Evolutionary conservation across 1,140 invertebrate species (phyloP).

Genomic region (Dolichoris vasculosae): DNA sequence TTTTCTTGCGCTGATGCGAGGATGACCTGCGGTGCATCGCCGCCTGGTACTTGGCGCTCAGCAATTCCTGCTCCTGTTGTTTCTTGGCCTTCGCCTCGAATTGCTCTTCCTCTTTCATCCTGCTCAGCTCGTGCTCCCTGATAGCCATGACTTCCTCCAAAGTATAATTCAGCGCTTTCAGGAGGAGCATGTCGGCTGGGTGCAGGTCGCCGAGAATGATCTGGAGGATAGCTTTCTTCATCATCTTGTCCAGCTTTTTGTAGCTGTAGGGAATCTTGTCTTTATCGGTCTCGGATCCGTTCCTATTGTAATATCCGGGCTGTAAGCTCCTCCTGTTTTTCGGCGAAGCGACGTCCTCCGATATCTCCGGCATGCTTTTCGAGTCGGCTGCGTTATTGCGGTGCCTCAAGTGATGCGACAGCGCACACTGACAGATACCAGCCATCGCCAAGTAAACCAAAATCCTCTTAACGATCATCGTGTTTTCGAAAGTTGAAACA

Average conservation of each 20-base stretch:
- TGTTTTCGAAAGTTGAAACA: not conserved
- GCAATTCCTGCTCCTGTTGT: slow-evolving; percentile 38
- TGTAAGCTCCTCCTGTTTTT: slow-evolving; percentile 30
- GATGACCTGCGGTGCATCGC: slow-evolving; percentile 37
- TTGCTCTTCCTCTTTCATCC: slow-evolving; percentile 59
- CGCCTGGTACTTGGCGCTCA: slow-evolving; percentile 24
- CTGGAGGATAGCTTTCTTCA: slow-evolving; percentile 70
- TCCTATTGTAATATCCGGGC: not conserved
- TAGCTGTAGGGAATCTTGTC: slow-evolving; percentile 59
- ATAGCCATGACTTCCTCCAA: slow-evolving; percentile 67
- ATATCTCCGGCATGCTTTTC: not conserved
- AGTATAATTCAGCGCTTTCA: slow-evolving; percentile 71
- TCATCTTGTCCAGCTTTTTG: slow-evolving; percentile 67
- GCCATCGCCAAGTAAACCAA: slow-evolving; percentile 9
- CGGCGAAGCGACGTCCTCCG: not conserved
- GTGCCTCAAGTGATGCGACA: slow-evolving; percentile 45
- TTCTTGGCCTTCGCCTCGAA: slow-evolving; percentile 23
- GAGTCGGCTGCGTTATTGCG: slow-evolving; percentile 14
- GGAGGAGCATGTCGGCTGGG: slow-evolving; percentile 63
- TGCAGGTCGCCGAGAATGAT: slow-evolving; percentile 69
- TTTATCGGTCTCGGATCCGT: slow-evolving; percentile 50
- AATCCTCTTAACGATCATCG: not conserved
- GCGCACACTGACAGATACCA: not conserved
- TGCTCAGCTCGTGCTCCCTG: slow-evolving; percentile 64
- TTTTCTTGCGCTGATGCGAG: slow-evolving; percentile 44